Conservation (phyloP, 2,113 vertebrate species). For the Genyomyrus donnyi region DNA sequence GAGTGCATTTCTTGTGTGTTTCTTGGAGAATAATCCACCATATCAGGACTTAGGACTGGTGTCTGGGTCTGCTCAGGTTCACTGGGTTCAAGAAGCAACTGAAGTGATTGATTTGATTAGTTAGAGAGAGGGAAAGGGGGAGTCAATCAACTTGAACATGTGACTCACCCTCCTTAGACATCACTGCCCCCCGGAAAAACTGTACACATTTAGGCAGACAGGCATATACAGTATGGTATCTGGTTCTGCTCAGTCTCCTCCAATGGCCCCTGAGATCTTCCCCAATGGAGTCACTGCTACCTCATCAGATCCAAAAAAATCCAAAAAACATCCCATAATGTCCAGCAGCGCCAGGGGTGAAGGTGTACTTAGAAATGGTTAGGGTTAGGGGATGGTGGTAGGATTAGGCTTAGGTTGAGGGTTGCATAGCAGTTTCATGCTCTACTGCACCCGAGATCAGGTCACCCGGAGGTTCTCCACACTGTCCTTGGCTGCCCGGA, state of each 20-base stretch:
- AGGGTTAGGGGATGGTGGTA: background rate
- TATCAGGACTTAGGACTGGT: background rate
- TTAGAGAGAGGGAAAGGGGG: background rate
- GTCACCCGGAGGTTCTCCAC: background rate
- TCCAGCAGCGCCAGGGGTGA: background rate
- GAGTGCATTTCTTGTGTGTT: background rate
- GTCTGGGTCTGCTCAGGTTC: background rate
- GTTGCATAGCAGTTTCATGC: background rate
- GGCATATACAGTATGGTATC: background rate
- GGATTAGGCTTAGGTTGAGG: background rate
- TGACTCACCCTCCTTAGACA: background rate
- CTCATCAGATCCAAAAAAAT: background rate
- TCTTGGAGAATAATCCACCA: background rate
- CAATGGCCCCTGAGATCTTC: background rate
- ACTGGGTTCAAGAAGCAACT: background rate
- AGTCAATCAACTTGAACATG: background rate
- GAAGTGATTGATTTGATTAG: background rate
- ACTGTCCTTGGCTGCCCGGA: background rate
- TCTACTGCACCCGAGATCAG: background rate
- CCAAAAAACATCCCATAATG: background rate
- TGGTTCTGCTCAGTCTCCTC: background rate
- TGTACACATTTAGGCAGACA: background rate
- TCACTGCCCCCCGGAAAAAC: background rate
- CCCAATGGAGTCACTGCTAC: background rate
- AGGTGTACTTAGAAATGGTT: background rate